Percentiles rank a stretch among this genome's conserved stretches.
These are phyloP conservation scores for Kryptolebias marmoratus DNA, from an alignment of 2,113 vertebrate species.

Conservation along the genomic window DNA sequence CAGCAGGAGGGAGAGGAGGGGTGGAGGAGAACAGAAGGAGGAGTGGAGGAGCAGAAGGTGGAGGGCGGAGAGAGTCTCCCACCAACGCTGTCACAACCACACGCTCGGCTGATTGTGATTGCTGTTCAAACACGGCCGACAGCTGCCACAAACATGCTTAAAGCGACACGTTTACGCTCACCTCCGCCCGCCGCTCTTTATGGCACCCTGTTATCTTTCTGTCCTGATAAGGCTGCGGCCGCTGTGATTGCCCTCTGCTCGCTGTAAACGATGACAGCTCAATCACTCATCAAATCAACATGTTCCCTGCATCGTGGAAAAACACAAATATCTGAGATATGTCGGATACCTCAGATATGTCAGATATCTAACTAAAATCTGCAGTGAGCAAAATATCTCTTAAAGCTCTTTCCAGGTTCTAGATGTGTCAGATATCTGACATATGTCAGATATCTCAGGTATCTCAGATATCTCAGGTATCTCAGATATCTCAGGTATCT, in stretches of 20 bases:
- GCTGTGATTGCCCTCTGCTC: slow-evolving; percentile 67
- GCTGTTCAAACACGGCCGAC: slow-evolving; percentile 76
- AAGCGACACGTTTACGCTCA: slow-evolving; percentile 48
- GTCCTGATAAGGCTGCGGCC: slow-evolving; percentile 48
- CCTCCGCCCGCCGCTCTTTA: slow-evolving; percentile 56
- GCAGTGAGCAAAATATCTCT: no score
- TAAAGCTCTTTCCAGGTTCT: no score
- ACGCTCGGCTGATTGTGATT: slow-evolving; percentile 75
- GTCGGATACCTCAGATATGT: no score
- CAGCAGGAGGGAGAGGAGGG: slow-evolving; percentile 8
- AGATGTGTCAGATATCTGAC: no score
- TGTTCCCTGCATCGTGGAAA: slow-evolving; percentile 32
- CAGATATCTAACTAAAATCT: no score
- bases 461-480: no score
- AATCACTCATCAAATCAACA: slow-evolving; percentile 67
- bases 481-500: no score
- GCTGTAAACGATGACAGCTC: slow-evolving; percentile 58
- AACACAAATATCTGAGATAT: slow-evolving; percentile 2
- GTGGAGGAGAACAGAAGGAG: slow-evolving; percentile 16
- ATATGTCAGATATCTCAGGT: no score
- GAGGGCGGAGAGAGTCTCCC: slow-evolving; percentile 30
- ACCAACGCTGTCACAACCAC: slow-evolving; percentile 66
- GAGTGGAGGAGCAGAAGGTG: slow-evolving; percentile 15
- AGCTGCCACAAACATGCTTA: slow-evolving; percentile 75
- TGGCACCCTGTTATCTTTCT: slow-evolving; percentile 70